phyloP scores from a whole-genome alignment of 2,797 vertebrate genomes.

The Hozukius guyotensis region DNA sequence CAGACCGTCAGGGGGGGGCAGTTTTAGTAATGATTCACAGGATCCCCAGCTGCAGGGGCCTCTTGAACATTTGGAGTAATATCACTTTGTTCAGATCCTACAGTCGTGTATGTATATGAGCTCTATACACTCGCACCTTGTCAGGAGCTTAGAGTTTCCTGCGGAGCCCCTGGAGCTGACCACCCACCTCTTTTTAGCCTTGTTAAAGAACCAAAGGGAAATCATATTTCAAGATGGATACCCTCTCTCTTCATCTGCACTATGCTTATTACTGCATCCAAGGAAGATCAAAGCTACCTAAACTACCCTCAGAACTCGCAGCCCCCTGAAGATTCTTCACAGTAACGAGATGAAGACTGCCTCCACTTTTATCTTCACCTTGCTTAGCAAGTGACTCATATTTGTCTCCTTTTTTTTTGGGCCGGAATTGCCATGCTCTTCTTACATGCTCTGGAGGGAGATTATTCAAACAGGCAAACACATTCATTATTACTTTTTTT shows the following conservation, averaged over 20 bases:
- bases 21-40: constrained; percentile 37
- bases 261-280: constrained; percentile 73
- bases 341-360: constrained; percentile 73
- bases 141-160: constrained; percentile 48
- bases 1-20: neutral
- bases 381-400: constrained; percentile 67
- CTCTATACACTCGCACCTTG: constrained; percentile 30
- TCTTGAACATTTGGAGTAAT: constrained; percentile 47
- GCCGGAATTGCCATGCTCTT: constrained; percentile 40
- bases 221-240: constrained; percentile 71
- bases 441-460: constrained; percentile 20
- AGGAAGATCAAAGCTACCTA: constrained; percentile 81
- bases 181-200: constrained; percentile 71
- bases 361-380: constrained; percentile 77
- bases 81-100: constrained; percentile 48
- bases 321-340: constrained; percentile 72
- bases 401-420: constrained; percentile 46
- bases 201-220: constrained; percentile 73
- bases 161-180: constrained; percentile 67
- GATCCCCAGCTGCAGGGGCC: constrained; percentile 37
- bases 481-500: constrained; percentile 25
- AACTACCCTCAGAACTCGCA: constrained; percentile 71
- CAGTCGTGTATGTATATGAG: constrained; percentile 7
- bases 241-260: constrained; percentile 70
- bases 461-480: constrained; percentile 41